Base-by-base conservation (phyloP, 2,113 vertebrate genomes). In the Rhinoderma darwinii region DNA sequence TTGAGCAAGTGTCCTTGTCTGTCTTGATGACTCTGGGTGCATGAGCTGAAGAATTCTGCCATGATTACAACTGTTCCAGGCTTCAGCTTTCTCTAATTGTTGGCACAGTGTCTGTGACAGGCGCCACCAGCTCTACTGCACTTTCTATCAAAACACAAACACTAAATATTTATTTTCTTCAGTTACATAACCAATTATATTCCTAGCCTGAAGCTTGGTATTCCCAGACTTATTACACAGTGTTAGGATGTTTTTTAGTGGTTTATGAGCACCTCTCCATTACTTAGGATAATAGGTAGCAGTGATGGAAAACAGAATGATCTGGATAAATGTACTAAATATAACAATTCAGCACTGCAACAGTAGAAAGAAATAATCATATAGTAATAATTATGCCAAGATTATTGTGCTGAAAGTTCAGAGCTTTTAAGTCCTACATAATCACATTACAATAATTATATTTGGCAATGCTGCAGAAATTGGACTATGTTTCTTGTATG, bases 131-230 rank as follows among this genome's bases (percentile, higher is more conserved):
- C 79, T 63, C 79, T n/a, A 39, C 56, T 63, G 39, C 79, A 66
- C 59, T 63, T 63, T 44, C 72, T 14, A 63, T 61, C 51, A 72
- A 41, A 72, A 84, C 27, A 84, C 72, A 81, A 56, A 73, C 63
- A 86, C 84, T 78, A 86, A 77, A 80, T 86, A 80, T 80, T 79
- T 72, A 86, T 86, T 86, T 86, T 72, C 61, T 80, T 35, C 30
- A 54, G 30, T 80, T 86, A 39, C 61, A 86, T 66, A 84, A 73
- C 47, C 35, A 74, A 84, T 84, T 84, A 77, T 77, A 76, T 77
- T 85, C 37, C 18, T 85, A 86, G 75, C 54, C 61, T 43, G 32
- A 70, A 86, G 63, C 61, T 78, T 47, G 32, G 20, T 78, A 79
- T 50, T 50, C 54, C 74, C 47, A 84, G 82, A 15, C 50, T 73